Base-by-base conservation (phyloP, 2,888 invertebrate genomes). In the Craniophora ligustri region DNA sequence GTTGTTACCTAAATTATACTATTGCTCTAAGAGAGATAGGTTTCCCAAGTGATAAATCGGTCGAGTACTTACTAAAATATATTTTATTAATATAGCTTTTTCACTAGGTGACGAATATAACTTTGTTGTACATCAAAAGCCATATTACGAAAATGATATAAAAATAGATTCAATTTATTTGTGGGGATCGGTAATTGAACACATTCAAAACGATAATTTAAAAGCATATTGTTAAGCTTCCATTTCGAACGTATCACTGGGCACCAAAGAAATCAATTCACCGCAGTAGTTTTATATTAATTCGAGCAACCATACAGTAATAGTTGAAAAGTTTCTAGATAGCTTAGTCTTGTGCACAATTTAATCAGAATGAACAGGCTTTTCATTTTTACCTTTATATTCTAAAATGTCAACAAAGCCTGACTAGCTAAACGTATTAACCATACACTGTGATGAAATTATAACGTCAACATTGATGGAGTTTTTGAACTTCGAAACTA, bases 251-350 rank as follows among this genome's bases (percentile, higher is more conserved):
- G 11, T 8, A 1, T 7, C 26, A 38, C 42, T 13, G 3, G 31
- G 5, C 2, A 42, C 36, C n/a, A 38, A 46, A 48, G 36, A 28
- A 47, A 45, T 31, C 39, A 46, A 57, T 26, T 58, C 18, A 23
- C 48, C 5, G 15, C 28, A 26, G 28, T 38, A 46, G 28, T 10
- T 65, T 41, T 75, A 72, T 72, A 73, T 72, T 59, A 75, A 76
- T 79, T 72, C 72, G 76, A 77, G 49, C 67, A 71, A 70, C 62
- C 48, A 31, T 41, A 59, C 28, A 26, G 30, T 55, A 59, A 78
- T 84, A 81, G 81, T 84, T 81, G 82, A 85, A 79, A 85, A 82
- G 76, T 84, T 82, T 78, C 78, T 80, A 81, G 81, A 81, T 85
- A 80, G 80, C 73, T 83, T 76, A 76, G 72, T 77, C 74, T 68